Evolutionary conservation across 2,888 invertebrate species (phyloP).

Genomic region (Dilophus febrilis): DNA sequence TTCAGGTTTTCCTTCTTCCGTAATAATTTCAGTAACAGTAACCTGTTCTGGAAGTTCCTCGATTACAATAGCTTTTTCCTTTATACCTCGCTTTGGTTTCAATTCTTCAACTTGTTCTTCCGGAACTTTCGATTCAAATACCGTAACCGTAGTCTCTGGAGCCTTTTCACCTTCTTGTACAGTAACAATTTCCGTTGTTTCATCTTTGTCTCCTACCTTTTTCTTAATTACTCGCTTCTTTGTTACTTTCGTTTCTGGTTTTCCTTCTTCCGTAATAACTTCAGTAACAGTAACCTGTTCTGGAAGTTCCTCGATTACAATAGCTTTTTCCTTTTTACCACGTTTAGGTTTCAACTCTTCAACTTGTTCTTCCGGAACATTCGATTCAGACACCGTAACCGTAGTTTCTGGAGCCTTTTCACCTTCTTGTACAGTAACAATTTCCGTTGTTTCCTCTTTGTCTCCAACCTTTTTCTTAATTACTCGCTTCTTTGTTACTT

Average conservation of each 20-base stretch:
- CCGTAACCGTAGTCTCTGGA: conserved; percentile 21
- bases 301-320: conserved; percentile 13
- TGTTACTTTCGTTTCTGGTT: conserved; percentile 20
- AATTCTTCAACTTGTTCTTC: conserved; percentile 11
- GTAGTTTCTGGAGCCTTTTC: conserved; percentile 24
- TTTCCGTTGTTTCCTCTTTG: conserved; percentile 22
- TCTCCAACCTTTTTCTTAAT: conserved; percentile 20
- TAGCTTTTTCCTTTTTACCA: conserved; percentile 11
- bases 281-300: conserved; percentile 22
- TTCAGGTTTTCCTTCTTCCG: conserved; percentile 15
- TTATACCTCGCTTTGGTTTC: conserved; percentile 10
- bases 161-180: conserved; percentile 21
- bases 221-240: conserved; percentile 23
- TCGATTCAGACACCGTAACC: conserved; percentile 19
- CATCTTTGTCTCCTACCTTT: conserved; percentile 16
- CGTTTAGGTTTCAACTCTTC: conserved; percentile 24
- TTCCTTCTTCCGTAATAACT: conserved; percentile 22
- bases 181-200: conserved; percentile 22
- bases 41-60: conserved; percentile 23
- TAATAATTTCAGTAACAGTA: conserved; percentile 8
- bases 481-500: conserved; percentile 21
- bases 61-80: conserved; percentile 15
- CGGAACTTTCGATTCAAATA: conserved; percentile 14
- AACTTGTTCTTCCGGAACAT: conserved; percentile 5
- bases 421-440: conserved; percentile 17